Conservation (phyloP, 2,888 invertebrate genomes). For the Tipula lateralis region DNA sequence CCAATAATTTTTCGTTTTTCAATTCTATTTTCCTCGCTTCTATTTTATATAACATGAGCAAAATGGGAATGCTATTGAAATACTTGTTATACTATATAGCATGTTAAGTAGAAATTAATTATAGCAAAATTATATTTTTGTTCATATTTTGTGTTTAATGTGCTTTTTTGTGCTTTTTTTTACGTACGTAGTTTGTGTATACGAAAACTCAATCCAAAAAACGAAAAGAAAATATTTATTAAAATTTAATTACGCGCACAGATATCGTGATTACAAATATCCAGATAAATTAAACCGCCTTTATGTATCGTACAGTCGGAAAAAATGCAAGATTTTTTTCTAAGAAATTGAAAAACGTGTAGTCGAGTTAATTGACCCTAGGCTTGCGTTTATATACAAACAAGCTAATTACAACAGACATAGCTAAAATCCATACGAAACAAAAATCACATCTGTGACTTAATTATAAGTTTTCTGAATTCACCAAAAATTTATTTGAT, state of each 20-base stretch:
- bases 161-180: neutral
- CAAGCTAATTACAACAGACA: too few species aligned
- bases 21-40: neutral
- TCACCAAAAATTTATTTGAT: too few species aligned
- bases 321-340: too few species aligned
- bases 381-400: too few species aligned
- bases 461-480: too few species aligned
- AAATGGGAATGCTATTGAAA: neutral
- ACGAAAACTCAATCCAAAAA: neutral
- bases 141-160: conserved; percentile 19
- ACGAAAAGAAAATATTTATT: neutral
- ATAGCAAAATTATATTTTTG: neutral
- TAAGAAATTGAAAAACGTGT: too few species aligned
- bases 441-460: too few species aligned
- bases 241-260: neutral
- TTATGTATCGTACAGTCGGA: too few species aligned
- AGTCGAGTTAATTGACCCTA: too few species aligned
- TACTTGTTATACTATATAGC: conserved; percentile 14
- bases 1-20: neutral
- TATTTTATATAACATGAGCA: neutral
- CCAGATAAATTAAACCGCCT: neutral
- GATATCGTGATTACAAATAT: neutral
- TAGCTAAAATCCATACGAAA: too few species aligned
- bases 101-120: conserved; percentile 19
- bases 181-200: neutral